Evolutionary conservation across 1,140 invertebrate genomes (phyloP), one percentile per base, ranked within the genome.

Genomic region (Procambarus clarkii): DNA sequence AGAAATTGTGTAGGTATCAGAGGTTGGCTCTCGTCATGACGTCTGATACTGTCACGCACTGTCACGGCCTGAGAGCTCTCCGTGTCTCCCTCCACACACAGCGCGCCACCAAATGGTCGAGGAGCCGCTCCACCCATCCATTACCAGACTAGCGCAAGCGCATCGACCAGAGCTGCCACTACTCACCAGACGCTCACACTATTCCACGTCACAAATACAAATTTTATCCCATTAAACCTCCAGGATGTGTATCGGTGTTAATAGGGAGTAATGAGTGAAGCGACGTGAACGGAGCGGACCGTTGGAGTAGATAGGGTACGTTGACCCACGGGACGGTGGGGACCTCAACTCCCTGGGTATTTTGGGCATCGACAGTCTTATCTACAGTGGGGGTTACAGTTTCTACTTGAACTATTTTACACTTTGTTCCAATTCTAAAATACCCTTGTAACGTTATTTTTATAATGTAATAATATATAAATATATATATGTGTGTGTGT

Each of bases 11-110:
- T 90, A 54, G 71, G 71, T 50, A 90, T 90, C 88, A 90, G 88
- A 83, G 80, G 46, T 77, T 83, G 80, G 69, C 81, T 90, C 71
- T 90, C 81, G 88, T 83, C 88, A 90, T 90, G 88, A 90, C 88
- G 88, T 84, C 81, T 77, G 80, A 80, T 81, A 90, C 81, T 90
- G 88, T 90, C 88, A 84, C 88, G 78, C 88, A 58, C 79, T 83
- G 81, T 83, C 88, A 90, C 86, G 71, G 80, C 80, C 79, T 69
- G 79, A 69, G 88, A 90, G 50, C 15, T 46, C 46, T 84, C 88
- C 46, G 84, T 81, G 80, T 83, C 88, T 83, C 50, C 8, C 50
- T 54, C 88, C 64, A 76, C 88, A 90, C 80, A 90, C 69, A 76
- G 45, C 64, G 80, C 80, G 88, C 88, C 88, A 90, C 88, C 88